Evolutionary conservation across 1,140 invertebrate species (phyloP).

Genomic region (Manduca sexta): DNA sequence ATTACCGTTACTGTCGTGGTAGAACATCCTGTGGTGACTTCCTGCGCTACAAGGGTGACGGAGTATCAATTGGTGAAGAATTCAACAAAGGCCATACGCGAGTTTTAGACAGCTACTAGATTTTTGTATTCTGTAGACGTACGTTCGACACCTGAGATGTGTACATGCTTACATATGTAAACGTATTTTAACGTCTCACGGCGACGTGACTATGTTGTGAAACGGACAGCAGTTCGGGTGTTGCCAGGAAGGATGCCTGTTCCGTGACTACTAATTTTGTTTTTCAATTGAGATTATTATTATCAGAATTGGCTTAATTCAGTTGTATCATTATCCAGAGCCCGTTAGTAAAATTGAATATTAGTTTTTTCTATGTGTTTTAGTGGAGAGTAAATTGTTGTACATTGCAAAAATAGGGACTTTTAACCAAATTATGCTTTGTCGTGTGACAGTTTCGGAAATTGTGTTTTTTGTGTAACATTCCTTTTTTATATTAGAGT

Average conservation of each 20-base stretch:
- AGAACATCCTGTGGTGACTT: constrained; percentile 37
- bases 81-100: constrained; percentile 48
- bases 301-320: too few species aligned
- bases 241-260: too few species aligned
- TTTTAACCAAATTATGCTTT: too few species aligned
- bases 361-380: too few species aligned
- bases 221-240: not conserved
- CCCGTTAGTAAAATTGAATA: too few species aligned
- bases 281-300: not conserved
- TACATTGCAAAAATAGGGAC: too few species aligned
- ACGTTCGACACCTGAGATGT: constrained; percentile 25
- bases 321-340: too few species aligned
- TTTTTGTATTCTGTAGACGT: constrained; percentile 41
- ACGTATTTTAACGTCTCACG: constrained; percentile 25
- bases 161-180: constrained; percentile 9
- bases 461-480: too few species aligned
- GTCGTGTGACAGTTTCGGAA: too few species aligned
- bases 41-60: constrained; percentile 39
- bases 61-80: constrained; percentile 48
- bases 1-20: constrained; percentile 5
- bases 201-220: constrained; percentile 1
- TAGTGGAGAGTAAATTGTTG: too few species aligned
- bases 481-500: too few species aligned
- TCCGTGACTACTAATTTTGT: too few species aligned
- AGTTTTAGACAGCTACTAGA: constrained; percentile 18